phyloP scores from a whole-genome alignment of 64 coral and sea anemone species.

The Anthopleura sola region DNA sequence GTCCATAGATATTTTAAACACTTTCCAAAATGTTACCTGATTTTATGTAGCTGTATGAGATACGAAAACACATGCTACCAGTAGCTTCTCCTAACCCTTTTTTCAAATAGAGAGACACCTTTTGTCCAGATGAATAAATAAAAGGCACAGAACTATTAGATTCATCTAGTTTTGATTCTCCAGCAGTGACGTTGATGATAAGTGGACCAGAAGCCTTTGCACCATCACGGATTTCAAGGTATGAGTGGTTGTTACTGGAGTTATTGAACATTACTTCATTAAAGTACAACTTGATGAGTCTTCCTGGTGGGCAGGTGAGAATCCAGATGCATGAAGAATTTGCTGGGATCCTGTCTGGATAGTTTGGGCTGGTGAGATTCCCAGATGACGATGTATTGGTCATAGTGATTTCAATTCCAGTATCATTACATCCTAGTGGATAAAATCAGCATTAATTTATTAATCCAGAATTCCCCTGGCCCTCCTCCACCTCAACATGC shows the following conservation, averaged over 20 bases:
- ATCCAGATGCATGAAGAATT: background rate
- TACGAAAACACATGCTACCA: background rate
- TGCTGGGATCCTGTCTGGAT: background rate
- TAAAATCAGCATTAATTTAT: background rate
- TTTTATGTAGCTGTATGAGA: background rate
- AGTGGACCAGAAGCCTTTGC: background rate
- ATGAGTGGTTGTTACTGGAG: background rate
- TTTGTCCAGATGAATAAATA: constrained; percentile 7
- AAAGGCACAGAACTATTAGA: background rate
- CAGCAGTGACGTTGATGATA: background rate
- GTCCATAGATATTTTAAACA: too few relatives aligned
- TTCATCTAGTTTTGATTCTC: too few relatives aligned
- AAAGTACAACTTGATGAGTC: background rate
- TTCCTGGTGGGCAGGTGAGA: background rate
- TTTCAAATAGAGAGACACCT: background rate
- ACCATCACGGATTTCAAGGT: constrained; percentile 36
- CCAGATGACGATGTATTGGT: background rate
- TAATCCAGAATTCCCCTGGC: too few relatives aligned
- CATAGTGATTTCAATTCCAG: background rate
- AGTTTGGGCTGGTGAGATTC: constrained; percentile 8
- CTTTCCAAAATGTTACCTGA: background rate
- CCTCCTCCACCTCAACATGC: too few relatives aligned
- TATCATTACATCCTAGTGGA: background rate
- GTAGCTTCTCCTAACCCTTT: background rate
- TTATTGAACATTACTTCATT: background rate